Evolutionary conservation across 2,888 invertebrate genomes (phyloP).

Genomic region (Drosophila hamatofila): DNA sequence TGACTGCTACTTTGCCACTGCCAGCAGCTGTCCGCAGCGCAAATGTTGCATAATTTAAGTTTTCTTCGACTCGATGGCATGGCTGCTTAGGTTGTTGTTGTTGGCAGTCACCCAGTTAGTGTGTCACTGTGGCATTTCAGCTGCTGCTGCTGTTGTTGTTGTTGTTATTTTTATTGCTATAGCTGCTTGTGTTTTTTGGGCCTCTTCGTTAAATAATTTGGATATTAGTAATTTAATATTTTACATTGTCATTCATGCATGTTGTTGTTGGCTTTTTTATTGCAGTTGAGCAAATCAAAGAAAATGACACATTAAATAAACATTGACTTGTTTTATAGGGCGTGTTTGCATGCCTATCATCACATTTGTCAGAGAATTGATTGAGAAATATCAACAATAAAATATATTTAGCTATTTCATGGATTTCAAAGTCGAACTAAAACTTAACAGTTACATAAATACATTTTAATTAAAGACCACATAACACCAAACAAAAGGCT

Average conservation of each 20-base stretch:
- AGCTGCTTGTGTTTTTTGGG: conserved; percentile 27
- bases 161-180: conserved; percentile 29
- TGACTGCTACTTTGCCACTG: conserved; percentile 30
- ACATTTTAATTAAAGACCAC: not conserved
- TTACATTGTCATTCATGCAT: conserved; percentile 60
- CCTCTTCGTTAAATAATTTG: conserved; percentile 33
- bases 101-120: conserved; percentile 80
- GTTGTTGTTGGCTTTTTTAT: conserved; percentile 34
- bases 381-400: conserved; percentile 2
- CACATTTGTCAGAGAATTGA: conserved; percentile 4
- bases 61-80: conserved; percentile 55
- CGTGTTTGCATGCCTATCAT: conserved; percentile 17
- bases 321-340: conserved; percentile 44
- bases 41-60: conserved; percentile 71
- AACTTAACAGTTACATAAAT: not conserved
- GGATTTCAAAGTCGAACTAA: not conserved
- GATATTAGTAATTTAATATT: conserved; percentile 68
- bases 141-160: conserved; percentile 19
- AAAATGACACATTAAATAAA: conserved; percentile 51
- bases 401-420: not conserved
- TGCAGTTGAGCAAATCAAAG: conserved; percentile 36
- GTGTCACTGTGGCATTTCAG: conserved; percentile 80
- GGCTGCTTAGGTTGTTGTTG: conserved; percentile 38
- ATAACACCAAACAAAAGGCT: not conserved
- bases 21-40: conserved; percentile 61